Evolutionary conservation across 2,888 invertebrate genomes (phyloP).

Genomic region (Pyrochroa serraticornis): DNA sequence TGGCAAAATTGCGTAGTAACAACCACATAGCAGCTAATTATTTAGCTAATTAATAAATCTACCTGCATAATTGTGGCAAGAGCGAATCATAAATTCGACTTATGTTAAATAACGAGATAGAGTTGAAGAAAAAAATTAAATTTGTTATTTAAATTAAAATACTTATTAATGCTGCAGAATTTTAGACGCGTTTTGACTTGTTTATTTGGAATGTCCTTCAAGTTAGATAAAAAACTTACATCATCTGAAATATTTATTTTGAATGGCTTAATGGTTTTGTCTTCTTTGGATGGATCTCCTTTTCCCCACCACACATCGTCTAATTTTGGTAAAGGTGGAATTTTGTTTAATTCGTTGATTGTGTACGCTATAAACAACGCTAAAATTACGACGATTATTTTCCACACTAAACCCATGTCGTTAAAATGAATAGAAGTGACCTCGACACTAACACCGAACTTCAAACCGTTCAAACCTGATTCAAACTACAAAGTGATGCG

Average conservation of each 20-base stretch:
- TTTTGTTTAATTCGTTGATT: conserved; percentile 20
- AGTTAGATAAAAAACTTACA: conserved; percentile 54
- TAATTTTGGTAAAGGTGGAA: conserved; percentile 42
- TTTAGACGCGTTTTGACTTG: too few relatives aligned
- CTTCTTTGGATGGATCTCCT: conserved; percentile 59
- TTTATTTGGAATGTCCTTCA: background rate
- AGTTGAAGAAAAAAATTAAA: too few relatives aligned
- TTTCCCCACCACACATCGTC: conserved; percentile 67
- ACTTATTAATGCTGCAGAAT: too few relatives aligned
- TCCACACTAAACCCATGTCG: conserved; percentile 4
- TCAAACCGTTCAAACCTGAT: background rate
- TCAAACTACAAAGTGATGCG: background rate
- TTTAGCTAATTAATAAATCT: too few relatives aligned
- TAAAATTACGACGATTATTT: background rate
- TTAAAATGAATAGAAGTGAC: background rate
- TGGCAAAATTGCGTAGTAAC: too few relatives aligned
- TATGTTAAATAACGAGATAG: too few relatives aligned
- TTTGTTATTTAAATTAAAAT: too few relatives aligned
- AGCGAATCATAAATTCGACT: too few relatives aligned
- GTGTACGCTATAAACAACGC: conserved; percentile 15
- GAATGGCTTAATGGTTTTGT: conserved; percentile 65
- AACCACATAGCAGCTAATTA: too few relatives aligned
- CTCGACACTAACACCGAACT: background rate
- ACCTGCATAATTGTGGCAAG: too few relatives aligned
- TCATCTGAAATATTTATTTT: conserved; percentile 66